phyloP scores from a whole-genome alignment of 2,113 vertebrate species.

The Columba livia region DNA sequence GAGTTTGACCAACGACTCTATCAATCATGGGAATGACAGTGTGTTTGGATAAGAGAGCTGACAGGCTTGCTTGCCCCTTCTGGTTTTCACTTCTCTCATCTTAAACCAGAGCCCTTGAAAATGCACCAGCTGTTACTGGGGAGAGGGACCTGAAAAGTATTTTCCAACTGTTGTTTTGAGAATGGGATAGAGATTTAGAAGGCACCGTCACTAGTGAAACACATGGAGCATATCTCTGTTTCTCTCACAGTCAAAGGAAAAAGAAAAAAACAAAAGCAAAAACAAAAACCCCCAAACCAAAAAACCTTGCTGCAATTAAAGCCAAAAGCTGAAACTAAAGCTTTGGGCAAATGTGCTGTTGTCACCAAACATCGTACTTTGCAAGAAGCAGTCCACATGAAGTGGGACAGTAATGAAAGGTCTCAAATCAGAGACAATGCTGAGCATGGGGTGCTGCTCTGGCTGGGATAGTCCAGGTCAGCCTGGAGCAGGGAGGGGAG shows the following conservation, averaged over 20 bases:
- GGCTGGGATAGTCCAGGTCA: not conserved
- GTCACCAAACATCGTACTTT: not conserved
- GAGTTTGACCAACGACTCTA: not conserved
- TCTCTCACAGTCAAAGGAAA: slow-evolving; percentile 14
- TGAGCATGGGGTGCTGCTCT: not conserved
- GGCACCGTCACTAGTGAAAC: not conserved
- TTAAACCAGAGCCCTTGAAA: slow-evolving; percentile 9
- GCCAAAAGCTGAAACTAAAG: slow-evolving; percentile 50
- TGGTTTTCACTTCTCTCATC: not conserved
- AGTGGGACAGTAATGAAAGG: not conserved
- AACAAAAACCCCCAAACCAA: no score
- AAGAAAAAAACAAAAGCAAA: not conserved
- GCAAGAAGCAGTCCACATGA: not conserved
- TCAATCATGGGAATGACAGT: slow-evolving; percentile 24
- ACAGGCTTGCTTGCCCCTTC: not conserved
- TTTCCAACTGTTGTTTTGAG: slow-evolving; percentile 34
- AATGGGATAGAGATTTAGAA: not conserved
- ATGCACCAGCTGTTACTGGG: not conserved
- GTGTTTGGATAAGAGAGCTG: slow-evolving; percentile 40
- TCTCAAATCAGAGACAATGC: not conserved
- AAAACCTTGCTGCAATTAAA: not conserved
- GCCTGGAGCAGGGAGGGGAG: not conserved
- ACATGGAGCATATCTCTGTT: not conserved
- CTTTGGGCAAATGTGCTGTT: slow-evolving; percentile 4
- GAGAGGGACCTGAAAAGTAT: not conserved